These are phyloP conservation scores for Chymomyza procnemis DNA, from an alignment of 2,888 invertebrate genomes.

Conservation along the genomic window DNA sequence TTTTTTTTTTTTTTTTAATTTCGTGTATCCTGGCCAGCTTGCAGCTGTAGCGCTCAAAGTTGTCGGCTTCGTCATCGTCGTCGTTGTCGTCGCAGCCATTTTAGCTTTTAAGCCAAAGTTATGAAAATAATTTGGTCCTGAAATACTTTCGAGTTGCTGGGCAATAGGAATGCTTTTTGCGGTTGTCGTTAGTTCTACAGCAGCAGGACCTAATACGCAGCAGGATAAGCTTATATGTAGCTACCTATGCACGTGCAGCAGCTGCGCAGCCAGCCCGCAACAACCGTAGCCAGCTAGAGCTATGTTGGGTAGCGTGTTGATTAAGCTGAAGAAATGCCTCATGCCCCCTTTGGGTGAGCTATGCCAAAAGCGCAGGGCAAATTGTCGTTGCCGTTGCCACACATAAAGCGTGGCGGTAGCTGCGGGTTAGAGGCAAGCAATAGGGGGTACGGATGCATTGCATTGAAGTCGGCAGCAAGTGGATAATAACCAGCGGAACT, in stretches of 20 bases:
- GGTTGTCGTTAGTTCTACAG: slow-evolving; percentile 42
- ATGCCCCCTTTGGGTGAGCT: background rate
- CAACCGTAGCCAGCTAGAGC: slow-evolving; percentile 21
- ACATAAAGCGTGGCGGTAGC: background rate
- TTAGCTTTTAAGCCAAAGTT: slow-evolving; percentile 70
- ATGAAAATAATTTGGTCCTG: slow-evolving; percentile 70
- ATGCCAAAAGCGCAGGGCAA: slow-evolving; percentile 36
- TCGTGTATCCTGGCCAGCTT: background rate
- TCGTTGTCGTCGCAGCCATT: slow-evolving; percentile 26
- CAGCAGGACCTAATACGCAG: slow-evolving; percentile 9
- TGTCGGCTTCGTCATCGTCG: too few species aligned
- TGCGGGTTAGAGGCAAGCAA: background rate
- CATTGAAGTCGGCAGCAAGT: slow-evolving; percentile 28
- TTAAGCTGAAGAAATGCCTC: slow-evolving; percentile 49
- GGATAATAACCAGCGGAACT: slow-evolving; percentile 58
- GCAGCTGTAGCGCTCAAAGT: background rate
- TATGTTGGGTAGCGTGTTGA: slow-evolving; percentile 50
- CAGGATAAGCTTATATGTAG: background rate
- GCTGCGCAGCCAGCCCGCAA: background rate
- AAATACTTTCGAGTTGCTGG: slow-evolving; percentile 68
- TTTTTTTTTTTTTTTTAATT: background rate
- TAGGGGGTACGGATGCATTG: background rate
- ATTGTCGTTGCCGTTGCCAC: background rate
- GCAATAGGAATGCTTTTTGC: slow-evolving; percentile 69
- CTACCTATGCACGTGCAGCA: background rate